phyloP scores from a whole-genome alignment of 2,888 invertebrate species.

The Drosophila dives region DNA sequence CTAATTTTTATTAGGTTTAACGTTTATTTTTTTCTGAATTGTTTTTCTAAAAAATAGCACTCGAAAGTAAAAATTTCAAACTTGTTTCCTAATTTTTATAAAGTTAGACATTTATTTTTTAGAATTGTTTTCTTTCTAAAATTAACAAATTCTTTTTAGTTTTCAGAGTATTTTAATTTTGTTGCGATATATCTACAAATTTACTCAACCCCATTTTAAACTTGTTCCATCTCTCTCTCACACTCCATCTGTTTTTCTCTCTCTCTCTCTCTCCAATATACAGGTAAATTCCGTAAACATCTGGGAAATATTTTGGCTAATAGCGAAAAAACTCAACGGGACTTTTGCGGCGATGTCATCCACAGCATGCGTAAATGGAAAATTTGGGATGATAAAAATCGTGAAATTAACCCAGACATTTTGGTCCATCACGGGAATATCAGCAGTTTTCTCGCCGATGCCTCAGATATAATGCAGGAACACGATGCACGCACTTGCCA shows the following conservation, averaged over 20 bases:
- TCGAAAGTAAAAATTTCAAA: not conserved
- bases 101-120: too few relatives aligned
- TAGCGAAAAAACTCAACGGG: not conserved
- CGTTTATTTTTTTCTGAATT: too few relatives aligned
- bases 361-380: constrained; percentile 78
- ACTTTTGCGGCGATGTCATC: constrained; percentile 72
- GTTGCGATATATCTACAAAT: not conserved
- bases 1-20: too few relatives aligned
- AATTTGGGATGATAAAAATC: constrained; percentile 52
- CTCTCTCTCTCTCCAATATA: not conserved
- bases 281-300: constrained; percentile 28
- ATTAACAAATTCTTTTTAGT: too few relatives aligned
- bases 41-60: too few relatives aligned
- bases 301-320: not conserved
- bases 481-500: constrained; percentile 14
- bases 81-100: too few relatives aligned
- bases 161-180: too few relatives aligned
- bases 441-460: constrained; percentile 42
- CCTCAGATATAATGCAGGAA: constrained; percentile 4
- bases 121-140: too few relatives aligned
- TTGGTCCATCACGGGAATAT: constrained; percentile 60
- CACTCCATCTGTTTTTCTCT: not conserved
- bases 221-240: too few relatives aligned
- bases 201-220: not conserved
- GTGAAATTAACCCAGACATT: constrained; percentile 46